Conservation (phyloP, 2,797 vertebrate genomes). For the Alcedo quadribrachys region DNA sequence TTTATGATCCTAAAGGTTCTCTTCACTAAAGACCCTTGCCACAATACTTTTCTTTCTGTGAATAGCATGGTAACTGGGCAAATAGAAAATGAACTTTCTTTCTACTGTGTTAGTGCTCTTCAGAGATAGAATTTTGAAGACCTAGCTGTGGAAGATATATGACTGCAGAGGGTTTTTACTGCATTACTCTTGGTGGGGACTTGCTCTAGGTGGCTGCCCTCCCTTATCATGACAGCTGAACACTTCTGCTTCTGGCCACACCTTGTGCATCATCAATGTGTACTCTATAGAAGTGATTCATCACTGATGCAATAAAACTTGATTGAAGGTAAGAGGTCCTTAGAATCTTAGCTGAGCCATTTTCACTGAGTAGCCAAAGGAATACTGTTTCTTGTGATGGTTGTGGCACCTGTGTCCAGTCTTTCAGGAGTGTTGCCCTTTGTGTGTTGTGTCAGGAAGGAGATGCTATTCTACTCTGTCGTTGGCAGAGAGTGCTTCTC, state of each 20-base stretch:
- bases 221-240: slow-evolving; percentile 13
- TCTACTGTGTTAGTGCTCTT: neutral
- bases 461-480: neutral
- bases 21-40: neutral
- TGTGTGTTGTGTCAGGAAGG: neutral
- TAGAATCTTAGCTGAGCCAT: neutral
- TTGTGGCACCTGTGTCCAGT: neutral
- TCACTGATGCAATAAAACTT: neutral
- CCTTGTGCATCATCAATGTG: fast-evolving
- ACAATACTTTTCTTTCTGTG: slow-evolving; percentile 20
- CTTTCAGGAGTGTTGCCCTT: neutral
- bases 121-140: neutral
- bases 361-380: neutral
- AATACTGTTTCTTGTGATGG: neutral
- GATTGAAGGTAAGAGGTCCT: neutral
- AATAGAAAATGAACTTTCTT: slow-evolving; percentile 5
- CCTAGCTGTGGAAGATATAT: neutral
- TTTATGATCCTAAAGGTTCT: slow-evolving; percentile 3
- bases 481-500: neutral
- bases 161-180: neutral
- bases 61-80: neutral
- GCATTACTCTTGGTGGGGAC: neutral
- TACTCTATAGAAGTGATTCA: neutral
- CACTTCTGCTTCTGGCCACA: neutral
- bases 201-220: neutral